Evolutionary conservation across 2,797 vertebrate species (phyloP), one percentile per base, ranked within the genome.

Genomic region (Decapterus maruadsi): DNA sequence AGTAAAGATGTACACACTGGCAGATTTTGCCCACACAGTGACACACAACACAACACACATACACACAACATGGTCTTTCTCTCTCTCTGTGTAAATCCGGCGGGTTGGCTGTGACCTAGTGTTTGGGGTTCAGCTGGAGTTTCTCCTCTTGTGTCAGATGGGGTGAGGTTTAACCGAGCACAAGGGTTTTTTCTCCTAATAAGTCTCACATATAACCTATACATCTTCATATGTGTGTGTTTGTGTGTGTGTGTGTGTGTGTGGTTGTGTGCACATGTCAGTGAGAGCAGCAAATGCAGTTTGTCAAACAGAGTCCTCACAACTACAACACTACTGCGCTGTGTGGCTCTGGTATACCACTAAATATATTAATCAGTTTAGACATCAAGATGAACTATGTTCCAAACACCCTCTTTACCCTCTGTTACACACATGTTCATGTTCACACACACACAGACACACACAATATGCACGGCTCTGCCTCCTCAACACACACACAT

Each of bases 101-200:
- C 42, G 54, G 36, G 4, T 72, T 54, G 56, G 13, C 22, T 45
- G 17, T 3, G 22, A 11, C 62, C 51, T 16, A 13, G 36, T 2
- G 56, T 13, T 20, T 42, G 29, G 38, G n/a, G 48, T 50, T 58
- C 54, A 14, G 48, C 45, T 74, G 7, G 60, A 63, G 59, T 68
- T 71, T 68, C 54, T 10, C 56, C 26, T 60, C 61, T 42, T 60
- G 26, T 71, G 55, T 60, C 1, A 45, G 50, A 72, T 72, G 19
- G 62, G 40, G 34, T 11, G 34, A 58, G 74, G 76, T 78, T 81
- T 68, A 31, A 26, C 55, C 58, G 57, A 69, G 60, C 65, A 34
- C 36, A 10, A 48, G 38, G 51, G 55, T 72, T 76, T 74, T 19
- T 56, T 43, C 36, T 56, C 22, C 50, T 69, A 38, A 75, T 81